These are phyloP conservation scores for Ophion costatus DNA, from an alignment of 2,888 invertebrate species.

Conservation along the genomic window DNA sequence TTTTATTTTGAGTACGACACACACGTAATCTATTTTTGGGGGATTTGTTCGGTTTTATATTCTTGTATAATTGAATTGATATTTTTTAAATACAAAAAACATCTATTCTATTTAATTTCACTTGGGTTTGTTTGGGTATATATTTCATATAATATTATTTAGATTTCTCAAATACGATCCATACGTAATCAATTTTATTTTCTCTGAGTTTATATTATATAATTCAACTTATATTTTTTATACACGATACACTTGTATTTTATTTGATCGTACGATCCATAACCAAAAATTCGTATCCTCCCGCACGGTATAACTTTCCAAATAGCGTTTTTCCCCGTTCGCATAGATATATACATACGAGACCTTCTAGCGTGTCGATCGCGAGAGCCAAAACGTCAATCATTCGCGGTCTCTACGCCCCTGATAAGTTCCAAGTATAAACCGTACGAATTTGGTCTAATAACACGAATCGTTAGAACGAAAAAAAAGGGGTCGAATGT, in stretches of 20 bases:
- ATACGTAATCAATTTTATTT: too few species aligned
- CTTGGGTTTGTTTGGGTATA: too few species aligned
- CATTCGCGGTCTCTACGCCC: conserved; percentile 9
- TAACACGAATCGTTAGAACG: too few species aligned
- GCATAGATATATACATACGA: not conserved
- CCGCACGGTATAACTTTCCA: not conserved
- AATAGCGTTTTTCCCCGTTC: conserved; percentile 18
- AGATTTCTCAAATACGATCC: too few species aligned
- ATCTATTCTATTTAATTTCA: too few species aligned
- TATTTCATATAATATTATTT: too few species aligned
- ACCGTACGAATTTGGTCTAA: conserved; percentile 5
- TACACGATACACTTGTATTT: too few species aligned
- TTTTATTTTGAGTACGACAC: not conserved
- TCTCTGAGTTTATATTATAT: too few species aligned
- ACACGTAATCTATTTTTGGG: not conserved
- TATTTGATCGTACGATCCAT: not conserved
- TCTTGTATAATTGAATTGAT: not conserved
- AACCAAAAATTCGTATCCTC: not conserved
- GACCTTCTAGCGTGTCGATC: conserved; percentile 34
- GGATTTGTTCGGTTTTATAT: not conserved
- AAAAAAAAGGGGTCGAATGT: conserved; percentile 5
- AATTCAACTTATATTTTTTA: too few species aligned
- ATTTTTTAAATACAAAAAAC: too few species aligned
- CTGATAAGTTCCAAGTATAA: conserved; percentile 41
- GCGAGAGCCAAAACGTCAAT: conserved; percentile 22